Evolutionary conservation across 2,113 vertebrate species (phyloP).

Genomic region (Pedetes capensis): DNA sequence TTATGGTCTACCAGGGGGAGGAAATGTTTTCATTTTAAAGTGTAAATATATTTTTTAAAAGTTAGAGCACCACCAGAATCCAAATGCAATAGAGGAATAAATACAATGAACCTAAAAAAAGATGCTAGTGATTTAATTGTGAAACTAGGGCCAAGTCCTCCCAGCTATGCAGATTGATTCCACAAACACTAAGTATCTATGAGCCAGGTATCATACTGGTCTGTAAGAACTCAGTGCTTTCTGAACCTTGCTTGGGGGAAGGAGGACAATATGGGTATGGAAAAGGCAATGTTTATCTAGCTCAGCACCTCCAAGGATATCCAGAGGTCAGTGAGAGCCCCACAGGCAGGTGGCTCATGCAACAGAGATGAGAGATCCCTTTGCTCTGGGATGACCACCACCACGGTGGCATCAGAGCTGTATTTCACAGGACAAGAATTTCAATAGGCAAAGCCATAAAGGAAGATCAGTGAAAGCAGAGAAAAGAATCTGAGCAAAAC

Average conservation of each 20-base stretch:
- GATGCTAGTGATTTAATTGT: not conserved
- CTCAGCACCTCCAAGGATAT: not conserved
- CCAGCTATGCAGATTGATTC: not conserved
- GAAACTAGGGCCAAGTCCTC: not conserved
- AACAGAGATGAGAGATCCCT: not conserved
- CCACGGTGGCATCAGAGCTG: not conserved
- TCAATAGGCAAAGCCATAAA: not conserved
- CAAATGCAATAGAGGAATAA: not conserved
- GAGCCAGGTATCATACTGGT: not conserved
- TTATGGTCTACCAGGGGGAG: not conserved
- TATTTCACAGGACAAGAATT: not conserved
- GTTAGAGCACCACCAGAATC: slow-evolving; percentile 18
- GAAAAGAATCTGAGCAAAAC: not conserved
- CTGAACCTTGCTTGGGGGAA: not conserved
- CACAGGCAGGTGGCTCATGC: too few relatives aligned
- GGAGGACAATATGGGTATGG: not conserved
- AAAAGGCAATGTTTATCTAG: not conserved
- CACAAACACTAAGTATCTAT: not conserved
- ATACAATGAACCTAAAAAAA: not conserved
- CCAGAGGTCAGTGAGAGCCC: not conserved
- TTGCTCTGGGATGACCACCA: not conserved
- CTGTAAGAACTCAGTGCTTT: not conserved
- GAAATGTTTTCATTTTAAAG: not conserved
- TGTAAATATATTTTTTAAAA: not conserved
- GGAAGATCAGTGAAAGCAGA: not conserved